Conservation (phyloP, 2,888 invertebrate species). For the Drosophila kokeensis region DNA sequence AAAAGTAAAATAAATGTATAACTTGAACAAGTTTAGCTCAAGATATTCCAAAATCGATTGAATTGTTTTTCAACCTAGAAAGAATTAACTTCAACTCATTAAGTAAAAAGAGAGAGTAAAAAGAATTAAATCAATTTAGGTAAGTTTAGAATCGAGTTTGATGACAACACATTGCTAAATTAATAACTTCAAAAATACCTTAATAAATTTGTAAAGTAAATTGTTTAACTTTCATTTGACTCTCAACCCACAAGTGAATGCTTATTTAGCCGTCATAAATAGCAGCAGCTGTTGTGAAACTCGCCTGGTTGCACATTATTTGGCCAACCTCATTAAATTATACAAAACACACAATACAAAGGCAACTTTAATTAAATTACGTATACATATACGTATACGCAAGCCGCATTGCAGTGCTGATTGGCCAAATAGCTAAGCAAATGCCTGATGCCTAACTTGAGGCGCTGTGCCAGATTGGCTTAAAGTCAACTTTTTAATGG, state of each 20-base stretch:
- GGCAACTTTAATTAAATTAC: constrained; percentile 64
- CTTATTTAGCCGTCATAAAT: constrained; percentile 22
- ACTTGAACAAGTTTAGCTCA: neutral
- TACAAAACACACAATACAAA: constrained; percentile 6
- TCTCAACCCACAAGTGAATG: neutral
- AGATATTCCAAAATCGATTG: neutral
- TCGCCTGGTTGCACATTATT: constrained; percentile 49
- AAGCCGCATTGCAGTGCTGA: constrained; percentile 30
- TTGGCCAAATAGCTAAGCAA: constrained; percentile 40
- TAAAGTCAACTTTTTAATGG: constrained; percentile 58
- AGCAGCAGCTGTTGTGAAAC: constrained; percentile 34
- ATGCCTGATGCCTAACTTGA: constrained; percentile 31
- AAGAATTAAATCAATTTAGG: neutral
- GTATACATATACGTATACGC: constrained; percentile 44
- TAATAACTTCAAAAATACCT: neutral
- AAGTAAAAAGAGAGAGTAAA: neutral
- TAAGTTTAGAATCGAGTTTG: neutral
- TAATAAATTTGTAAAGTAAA: neutral
- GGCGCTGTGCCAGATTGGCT: constrained; percentile 43
- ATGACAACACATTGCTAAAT: neutral
- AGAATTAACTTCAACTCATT: neutral
- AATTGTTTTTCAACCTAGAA: neutral
- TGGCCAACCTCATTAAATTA: constrained; percentile 49
- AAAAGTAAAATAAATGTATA: neutral
- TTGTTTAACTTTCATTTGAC: neutral